A percentile compares a stretch with the other conserved stretches of the same genome.
Conservation (phyloP, 64 coral and sea anemone species). For the Astreopora myriophthalma region DNA sequence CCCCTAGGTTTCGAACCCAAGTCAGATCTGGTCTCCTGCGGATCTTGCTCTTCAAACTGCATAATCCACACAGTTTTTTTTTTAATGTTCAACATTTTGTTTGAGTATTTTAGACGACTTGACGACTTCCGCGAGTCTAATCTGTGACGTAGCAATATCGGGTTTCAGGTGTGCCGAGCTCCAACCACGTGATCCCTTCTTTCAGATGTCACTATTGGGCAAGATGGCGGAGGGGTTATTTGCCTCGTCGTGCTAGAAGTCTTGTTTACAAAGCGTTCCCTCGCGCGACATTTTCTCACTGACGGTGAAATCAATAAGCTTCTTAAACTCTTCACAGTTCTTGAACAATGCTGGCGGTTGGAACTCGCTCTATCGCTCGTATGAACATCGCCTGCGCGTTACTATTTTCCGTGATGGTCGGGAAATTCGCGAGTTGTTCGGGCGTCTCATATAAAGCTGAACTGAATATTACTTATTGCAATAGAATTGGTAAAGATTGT, state of each 20-base stretch:
- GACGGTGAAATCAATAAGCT: not conserved
- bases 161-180: conserved; percentile 23
- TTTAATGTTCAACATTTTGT: not conserved
- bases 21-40: not conserved
- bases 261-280: not conserved
- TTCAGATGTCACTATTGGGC: not conserved
- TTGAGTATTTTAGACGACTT: not conserved
- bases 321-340: not conserved
- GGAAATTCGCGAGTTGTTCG: conserved; percentile 67
- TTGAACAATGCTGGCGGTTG: not conserved
- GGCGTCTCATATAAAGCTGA: too few relatives aligned
- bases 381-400: not conserved
- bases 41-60: not conserved
- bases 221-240: conserved; percentile 18
- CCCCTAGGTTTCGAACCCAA: not conserved
- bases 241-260: not conserved
- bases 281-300: not conserved
- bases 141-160: not conserved
- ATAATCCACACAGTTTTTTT: not conserved
- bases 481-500: conserved; percentile 59
- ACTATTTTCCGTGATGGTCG: not conserved
- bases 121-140: not conserved
- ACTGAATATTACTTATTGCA: conserved; percentile 84
- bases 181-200: not conserved
- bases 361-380: not conserved